These are phyloP conservation scores for Bacillus rossius DNA, from an alignment of 1,140 invertebrate genomes.

Conservation along the genomic window DNA sequence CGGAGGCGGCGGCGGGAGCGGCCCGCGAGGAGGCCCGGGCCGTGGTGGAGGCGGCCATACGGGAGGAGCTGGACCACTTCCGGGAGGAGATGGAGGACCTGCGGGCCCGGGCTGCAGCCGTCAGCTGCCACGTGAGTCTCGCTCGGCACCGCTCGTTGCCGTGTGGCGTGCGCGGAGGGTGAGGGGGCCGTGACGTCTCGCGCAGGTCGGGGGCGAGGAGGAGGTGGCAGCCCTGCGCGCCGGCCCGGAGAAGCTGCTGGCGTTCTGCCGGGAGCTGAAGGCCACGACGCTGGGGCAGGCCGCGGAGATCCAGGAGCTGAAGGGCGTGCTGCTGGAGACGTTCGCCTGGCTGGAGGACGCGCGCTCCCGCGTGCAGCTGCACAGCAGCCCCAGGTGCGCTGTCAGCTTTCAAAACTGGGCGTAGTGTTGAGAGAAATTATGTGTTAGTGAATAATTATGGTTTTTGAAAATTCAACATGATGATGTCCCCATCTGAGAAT, in stretches of 20 bases:
- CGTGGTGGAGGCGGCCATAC: constrained; percentile 6
- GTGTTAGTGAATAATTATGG: too few relatives aligned
- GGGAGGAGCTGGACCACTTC: constrained; percentile 7
- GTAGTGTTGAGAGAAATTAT: too few relatives aligned
- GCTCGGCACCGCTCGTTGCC: neutral
- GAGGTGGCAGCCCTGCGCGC: constrained; percentile 46
- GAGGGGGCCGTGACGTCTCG: neutral
- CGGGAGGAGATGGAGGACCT: neutral
- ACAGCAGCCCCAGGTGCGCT: constrained; percentile 49
- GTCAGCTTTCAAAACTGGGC: too few relatives aligned
- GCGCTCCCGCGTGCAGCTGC: constrained; percentile 42
- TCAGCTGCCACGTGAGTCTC: constrained; percentile 3
- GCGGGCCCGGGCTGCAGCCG: neutral
- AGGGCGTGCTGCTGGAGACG: constrained; percentile 52
- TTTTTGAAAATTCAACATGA: too few relatives aligned
- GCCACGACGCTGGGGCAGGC: constrained; percentile 45
- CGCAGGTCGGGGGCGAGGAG: constrained; percentile 39
- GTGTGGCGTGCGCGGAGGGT: neutral
- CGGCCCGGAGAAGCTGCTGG: constrained; percentile 37
- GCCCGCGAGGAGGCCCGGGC: too few relatives aligned
- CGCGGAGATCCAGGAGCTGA: constrained; percentile 45
- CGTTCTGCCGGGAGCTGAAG: constrained; percentile 48
- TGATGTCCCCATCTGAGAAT: too few relatives aligned
- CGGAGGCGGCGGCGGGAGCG: too few relatives aligned
- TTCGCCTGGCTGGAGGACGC: constrained; percentile 59